These are phyloP conservation scores for Channa maculata DNA, from an alignment of 2,113 vertebrate genomes.

Conservation along the genomic window DNA sequence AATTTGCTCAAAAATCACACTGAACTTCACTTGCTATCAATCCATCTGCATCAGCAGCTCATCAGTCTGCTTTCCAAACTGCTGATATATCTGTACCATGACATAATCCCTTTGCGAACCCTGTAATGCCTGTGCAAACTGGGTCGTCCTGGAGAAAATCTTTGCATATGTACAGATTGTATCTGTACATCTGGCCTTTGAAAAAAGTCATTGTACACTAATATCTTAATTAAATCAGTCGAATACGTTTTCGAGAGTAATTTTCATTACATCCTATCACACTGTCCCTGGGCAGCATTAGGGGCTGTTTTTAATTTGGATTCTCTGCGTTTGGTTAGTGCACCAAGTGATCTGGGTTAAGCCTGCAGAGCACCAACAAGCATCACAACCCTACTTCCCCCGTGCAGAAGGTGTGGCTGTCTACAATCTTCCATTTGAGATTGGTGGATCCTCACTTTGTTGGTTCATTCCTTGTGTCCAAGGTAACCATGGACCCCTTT, in stretches of 20 bases:
- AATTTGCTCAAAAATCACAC: not conserved
- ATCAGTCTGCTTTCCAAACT: conserved; percentile 34
- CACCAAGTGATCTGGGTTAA: too few relatives aligned
- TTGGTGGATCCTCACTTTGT: too few relatives aligned
- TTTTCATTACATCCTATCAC: too few relatives aligned
- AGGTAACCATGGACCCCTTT: too few relatives aligned
- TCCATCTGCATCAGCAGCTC: conserved; percentile 31
- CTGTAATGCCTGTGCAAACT: conserved; percentile 21
- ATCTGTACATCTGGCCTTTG: conserved; percentile 16
- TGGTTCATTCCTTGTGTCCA: too few relatives aligned
- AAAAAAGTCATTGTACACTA: not conserved
- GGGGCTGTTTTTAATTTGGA: too few relatives aligned
- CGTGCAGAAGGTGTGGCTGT: too few relatives aligned
- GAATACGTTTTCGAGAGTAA: not conserved
- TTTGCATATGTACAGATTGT: conserved; percentile 21
- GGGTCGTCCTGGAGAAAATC: conserved; percentile 18
- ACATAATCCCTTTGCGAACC: conserved; percentile 47
- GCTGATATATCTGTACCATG: conserved; percentile 29
- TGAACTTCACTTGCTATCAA: conserved; percentile 8
- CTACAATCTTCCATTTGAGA: too few relatives aligned
- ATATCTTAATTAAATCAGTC: conserved; percentile 28
- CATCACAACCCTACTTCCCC: too few relatives aligned
- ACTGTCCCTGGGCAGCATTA: too few relatives aligned
- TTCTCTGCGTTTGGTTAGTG: too few relatives aligned
- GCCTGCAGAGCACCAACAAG: too few relatives aligned